Evolutionary conservation across 2,888 invertebrate genomes (phyloP).

Genomic region (Lucinisca nassula): DNA sequence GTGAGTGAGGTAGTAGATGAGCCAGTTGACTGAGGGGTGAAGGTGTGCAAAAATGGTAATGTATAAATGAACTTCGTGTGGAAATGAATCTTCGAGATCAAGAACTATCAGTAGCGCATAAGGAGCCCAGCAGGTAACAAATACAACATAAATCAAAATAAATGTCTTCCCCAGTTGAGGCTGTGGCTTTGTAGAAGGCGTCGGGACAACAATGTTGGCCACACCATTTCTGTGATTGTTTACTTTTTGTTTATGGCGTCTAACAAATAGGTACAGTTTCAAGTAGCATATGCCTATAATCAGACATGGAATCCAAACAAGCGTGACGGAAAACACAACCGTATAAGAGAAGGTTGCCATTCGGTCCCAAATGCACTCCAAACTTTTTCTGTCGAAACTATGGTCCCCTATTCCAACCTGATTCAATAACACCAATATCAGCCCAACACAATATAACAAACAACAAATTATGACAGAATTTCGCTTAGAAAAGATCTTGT

Average conservation of each 20-base stretch:
- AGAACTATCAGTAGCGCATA: slow-evolving; percentile 77
- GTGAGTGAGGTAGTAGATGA: slow-evolving; percentile 75
- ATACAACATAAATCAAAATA: slow-evolving; percentile 79
- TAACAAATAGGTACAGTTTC: slow-evolving; percentile 44
- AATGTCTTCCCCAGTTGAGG: slow-evolving; percentile 73
- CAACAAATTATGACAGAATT: slow-evolving; percentile 67
- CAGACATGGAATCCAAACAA: slow-evolving; percentile 73
- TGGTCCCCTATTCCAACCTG: slow-evolving; percentile 72
- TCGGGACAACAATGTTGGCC: background rate
- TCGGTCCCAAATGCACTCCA: slow-evolving; percentile 77
- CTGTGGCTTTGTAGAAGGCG: background rate
- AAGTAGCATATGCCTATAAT: slow-evolving; percentile 67
- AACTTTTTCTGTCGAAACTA: slow-evolving; percentile 70
- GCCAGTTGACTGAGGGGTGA: slow-evolving; percentile 76
- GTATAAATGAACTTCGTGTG: slow-evolving; percentile 74
- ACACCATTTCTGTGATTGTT: background rate
- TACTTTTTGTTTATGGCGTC: slow-evolving; percentile 21
- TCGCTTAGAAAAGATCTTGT: slow-evolving; percentile 59
- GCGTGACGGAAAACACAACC: slow-evolving; percentile 68
- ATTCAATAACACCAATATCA: slow-evolving; percentile 65
- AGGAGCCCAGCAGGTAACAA: slow-evolving; percentile 80
- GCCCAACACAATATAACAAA: slow-evolving; percentile 63
- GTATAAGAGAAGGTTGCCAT: slow-evolving; percentile 72
- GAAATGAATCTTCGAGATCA: slow-evolving; percentile 72
- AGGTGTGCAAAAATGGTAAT: slow-evolving; percentile 75